Base-by-base conservation (phyloP, 2,888 invertebrate species). In the Melanotus villosus region DNA sequence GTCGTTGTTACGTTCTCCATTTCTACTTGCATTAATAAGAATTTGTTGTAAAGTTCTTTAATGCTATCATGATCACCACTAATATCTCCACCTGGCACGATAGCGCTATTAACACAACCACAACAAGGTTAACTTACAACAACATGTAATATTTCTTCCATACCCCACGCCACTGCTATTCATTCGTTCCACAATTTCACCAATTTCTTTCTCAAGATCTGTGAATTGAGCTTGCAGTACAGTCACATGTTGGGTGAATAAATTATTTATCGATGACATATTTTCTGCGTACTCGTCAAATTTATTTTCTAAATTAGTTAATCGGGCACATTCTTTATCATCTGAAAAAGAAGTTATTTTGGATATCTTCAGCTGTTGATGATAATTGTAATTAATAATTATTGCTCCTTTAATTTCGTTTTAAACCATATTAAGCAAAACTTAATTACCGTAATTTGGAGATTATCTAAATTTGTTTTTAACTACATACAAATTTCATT, bases 151-250 rank as follows among this genome's bases (percentile, higher is more conserved):
- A n/a, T n/a, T n/a, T n/a, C n/a, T n/a, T n/a, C 26, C 4, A 26
- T 26, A 5, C 7, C 3, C 4, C 3, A 26, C 26, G 26, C 3
- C 26, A 26, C 2, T 9, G n/a, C 5, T 2, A 54, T 80, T 78
- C 12, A 79, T 71, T 58, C 79, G 79, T 65, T 82, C 81, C 30
- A 77, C 66, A 58, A 84, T 71, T 12, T 77, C 80, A 3, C 81
- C 81, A 32, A 86, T 76, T 73, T 86, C 85, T 45, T 80, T 82
- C 50, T 87, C 83, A 32, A 90, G 75, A 66, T 85, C 82, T 14
- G 83, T 84, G 50, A 89, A 75, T 76, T 88, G 86, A 64, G 86
- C 85, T 80, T 89, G 87, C 75, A 89, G 80, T 0, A 84, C 84
- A 58, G 77, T 81, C 7, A 89, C 76, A 85, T 89, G 84, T 18